A percentile compares a stretch with the other conserved stretches of the same genome.
phyloP scores from a whole-genome alignment of 2,113 vertebrate genomes.

The Callocephalon fimbriatum region DNA sequence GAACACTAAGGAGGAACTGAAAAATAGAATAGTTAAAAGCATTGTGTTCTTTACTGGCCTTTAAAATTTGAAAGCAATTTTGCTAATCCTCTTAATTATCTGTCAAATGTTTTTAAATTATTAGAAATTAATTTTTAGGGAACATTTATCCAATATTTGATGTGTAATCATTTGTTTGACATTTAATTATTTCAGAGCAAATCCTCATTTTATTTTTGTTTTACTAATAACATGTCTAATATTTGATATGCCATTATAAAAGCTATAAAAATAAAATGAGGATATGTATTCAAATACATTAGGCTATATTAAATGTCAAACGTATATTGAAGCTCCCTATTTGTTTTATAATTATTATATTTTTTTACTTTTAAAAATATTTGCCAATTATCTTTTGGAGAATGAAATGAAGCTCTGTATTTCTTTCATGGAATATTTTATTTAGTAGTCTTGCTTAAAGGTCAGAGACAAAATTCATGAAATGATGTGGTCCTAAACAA shows the following conservation, averaged over 20 bases:
- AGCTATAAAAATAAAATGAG: constrained; percentile 27
- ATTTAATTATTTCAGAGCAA: constrained; percentile 53
- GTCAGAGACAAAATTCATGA: not conserved
- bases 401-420: not conserved
- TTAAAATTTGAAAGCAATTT: constrained; percentile 16
- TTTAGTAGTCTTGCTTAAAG: not conserved
- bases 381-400: not conserved
- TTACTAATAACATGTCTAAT: constrained; percentile 25
- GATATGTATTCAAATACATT: constrained; percentile 44
- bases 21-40: not conserved
- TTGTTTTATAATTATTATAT: constrained; percentile 23
- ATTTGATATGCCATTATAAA: constrained; percentile 50
- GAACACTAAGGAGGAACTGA: not conserved
- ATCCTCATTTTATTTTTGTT: constrained; percentile 57
- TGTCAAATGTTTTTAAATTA: constrained; percentile 28
- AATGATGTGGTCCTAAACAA: not conserved
- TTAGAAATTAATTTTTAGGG: constrained; percentile 47
- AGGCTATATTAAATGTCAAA: constrained; percentile 44
- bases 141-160: constrained; percentile 56
- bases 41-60: not conserved
- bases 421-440: not conserved
- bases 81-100: constrained; percentile 50
- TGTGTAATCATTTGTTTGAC: constrained; percentile 22
- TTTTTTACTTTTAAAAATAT: constrained; percentile 21
- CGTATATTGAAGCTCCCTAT: not conserved